Percentiles rank a stretch among this genome's conserved stretches.
These are phyloP conservation scores for Heterohyrax brucei DNA, from an alignment of 2,797 vertebrate genomes.

Conservation along the genomic window DNA sequence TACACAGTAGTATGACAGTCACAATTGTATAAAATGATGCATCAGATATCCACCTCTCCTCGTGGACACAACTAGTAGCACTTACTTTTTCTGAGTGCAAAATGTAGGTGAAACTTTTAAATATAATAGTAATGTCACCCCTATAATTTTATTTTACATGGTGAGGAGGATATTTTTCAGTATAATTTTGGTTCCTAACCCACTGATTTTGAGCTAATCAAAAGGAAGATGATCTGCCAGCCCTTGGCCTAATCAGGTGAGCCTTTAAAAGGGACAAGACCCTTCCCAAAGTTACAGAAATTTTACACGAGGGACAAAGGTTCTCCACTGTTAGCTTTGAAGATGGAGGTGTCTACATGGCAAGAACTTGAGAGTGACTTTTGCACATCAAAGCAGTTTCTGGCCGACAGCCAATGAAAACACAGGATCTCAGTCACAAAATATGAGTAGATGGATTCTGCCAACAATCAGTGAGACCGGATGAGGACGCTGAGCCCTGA, in stretches of 20 bases:
- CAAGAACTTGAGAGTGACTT: background rate
- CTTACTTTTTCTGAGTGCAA: background rate
- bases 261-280: background rate
- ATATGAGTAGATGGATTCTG: background rate
- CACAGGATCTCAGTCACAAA: background rate
- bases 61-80: background rate
- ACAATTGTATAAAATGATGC: background rate
- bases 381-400: background rate
- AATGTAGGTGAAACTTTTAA: background rate
- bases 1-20: background rate
- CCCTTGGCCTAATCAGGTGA: background rate
- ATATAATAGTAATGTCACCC: background rate
- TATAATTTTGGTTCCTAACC: background rate
- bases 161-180: background rate
- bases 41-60: too few species aligned
- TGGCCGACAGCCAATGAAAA: background rate
- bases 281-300: background rate
- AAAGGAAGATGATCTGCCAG: background rate
- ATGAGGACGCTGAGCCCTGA: too few species aligned
- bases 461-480: background rate
- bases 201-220: background rate
- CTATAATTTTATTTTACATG: background rate
- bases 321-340: background rate
- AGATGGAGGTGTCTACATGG: background rate
- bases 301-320: background rate